These are phyloP conservation scores for Andinoacara biseriatus DNA, from an alignment of 2,113 vertebrate genomes.

Conservation along the genomic window DNA sequence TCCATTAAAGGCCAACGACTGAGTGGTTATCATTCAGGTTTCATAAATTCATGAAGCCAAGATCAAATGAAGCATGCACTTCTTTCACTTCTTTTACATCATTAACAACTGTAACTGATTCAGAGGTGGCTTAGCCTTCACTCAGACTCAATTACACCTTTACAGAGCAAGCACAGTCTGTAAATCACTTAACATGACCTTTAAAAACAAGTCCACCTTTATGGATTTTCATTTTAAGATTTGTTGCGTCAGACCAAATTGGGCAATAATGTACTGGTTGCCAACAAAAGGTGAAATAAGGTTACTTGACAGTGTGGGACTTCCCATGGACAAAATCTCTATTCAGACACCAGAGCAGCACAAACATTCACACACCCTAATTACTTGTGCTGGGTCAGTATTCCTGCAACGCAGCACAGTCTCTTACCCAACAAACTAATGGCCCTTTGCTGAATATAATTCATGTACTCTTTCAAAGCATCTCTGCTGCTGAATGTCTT, in stretches of 20 bases:
- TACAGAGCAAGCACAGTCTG: background rate
- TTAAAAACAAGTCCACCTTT: slow-evolving; percentile 25
- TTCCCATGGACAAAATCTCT: slow-evolving; percentile 54
- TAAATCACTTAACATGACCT: slow-evolving; percentile 37
- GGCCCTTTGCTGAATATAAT: slow-evolving; percentile 28
- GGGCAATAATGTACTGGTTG: slow-evolving; percentile 3
- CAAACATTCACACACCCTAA: slow-evolving; percentile 46
- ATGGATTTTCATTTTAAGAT: slow-evolving; percentile 17
- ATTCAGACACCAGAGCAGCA: slow-evolving; percentile 48
- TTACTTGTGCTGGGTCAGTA: slow-evolving; percentile 66
- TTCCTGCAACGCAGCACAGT: slow-evolving; percentile 29
- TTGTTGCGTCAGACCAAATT: slow-evolving; percentile 18
- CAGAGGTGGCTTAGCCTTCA: background rate
- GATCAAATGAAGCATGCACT: slow-evolving; percentile 11
- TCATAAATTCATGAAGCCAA: slow-evolving; percentile 4
- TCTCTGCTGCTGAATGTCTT: slow-evolving; percentile 3
- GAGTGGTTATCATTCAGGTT: slow-evolving; percentile 23
- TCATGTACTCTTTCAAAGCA: slow-evolving; percentile 10
- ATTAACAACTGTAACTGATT: slow-evolving; percentile 11
- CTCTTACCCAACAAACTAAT: slow-evolving; percentile 35
- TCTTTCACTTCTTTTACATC: slow-evolving; percentile 24
- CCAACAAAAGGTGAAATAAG: slow-evolving; percentile 50
- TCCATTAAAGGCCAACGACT: slow-evolving; percentile 32
- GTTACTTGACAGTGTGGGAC: slow-evolving; percentile 45
- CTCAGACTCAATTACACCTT: slow-evolving; percentile 17